Evolutionary conservation across 2,888 invertebrate genomes (phyloP), one percentile per base, ranked within the genome.

Genomic region (Augochlorella aurata): DNA sequence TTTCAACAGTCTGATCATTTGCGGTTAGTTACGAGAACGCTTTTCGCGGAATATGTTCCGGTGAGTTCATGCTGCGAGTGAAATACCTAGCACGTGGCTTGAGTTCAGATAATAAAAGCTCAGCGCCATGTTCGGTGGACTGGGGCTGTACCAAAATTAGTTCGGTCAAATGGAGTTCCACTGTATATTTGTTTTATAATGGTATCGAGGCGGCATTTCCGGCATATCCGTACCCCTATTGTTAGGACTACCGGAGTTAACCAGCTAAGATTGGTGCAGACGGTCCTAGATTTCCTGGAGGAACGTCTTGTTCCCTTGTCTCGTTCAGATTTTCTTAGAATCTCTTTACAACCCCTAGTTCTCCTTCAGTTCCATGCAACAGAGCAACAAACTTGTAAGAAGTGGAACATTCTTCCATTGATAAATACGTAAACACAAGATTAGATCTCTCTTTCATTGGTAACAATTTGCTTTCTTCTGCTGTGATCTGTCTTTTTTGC

Each of bases 101-200:
- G 54, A 58, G 54, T 58, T 58, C 54, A 58, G 54, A 58, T 29
- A 50, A 50, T 70, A 70, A 50, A 38, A 16, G 45, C 45, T 9
- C 21, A 44, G 68, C 47, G 24, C 68, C 68, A 47, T 68, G 68
- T 68, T 68, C 68, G 54, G 24, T 14, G 54, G 24, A 58, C 54
- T 21, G 24, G 54, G 54, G 0, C 54, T 58, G 54, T 24, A 21
- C 54, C 54, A 58, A 24, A 24, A 58, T 58, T 58, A 58, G 54
- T 58, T 58, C 54, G 54, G 54, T 58, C 54, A 58, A 58, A 58
- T 58, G 54, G 54, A 58, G 54, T 58, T 58, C 24, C 24, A 24
- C 54, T 14, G 54, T 58, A 24, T 58, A 24, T 58, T 58, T 58
- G 54, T 58, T 24, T 58, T 58, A 24, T 58, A 58, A 58, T 7